Conservation (phyloP, 2,113 vertebrate genomes). For the Calypte anna region DNA sequence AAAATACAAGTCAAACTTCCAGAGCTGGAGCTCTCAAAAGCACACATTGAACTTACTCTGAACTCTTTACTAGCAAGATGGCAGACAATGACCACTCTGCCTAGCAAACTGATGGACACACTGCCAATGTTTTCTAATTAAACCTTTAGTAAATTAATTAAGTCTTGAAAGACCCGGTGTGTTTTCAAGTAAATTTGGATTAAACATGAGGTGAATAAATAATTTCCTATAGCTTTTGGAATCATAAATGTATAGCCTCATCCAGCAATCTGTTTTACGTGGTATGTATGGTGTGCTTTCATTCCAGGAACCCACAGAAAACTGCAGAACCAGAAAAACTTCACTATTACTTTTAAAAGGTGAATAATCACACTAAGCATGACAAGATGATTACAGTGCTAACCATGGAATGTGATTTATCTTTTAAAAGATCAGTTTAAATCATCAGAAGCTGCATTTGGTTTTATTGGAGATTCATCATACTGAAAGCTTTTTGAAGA, state of each 20-base stretch:
- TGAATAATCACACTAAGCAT: conserved; percentile 67
- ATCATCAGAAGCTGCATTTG: conserved; percentile 58
- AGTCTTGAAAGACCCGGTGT: conserved; percentile 4
- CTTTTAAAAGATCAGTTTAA: conserved; percentile 63
- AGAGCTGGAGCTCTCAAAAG: neutral
- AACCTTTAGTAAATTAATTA: neutral
- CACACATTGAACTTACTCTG: neutral
- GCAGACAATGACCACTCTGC: conserved; percentile 1
- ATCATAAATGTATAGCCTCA: neutral
- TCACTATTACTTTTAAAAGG: conserved; percentile 58
- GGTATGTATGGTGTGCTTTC: neutral
- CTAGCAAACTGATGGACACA: neutral
- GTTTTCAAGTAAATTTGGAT: neutral
- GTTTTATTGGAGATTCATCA: conserved; percentile 69
- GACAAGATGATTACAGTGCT: conserved; percentile 62
- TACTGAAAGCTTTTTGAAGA: conserved; percentile 68
- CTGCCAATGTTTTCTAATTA: conserved; percentile 1
- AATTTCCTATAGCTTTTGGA: neutral
- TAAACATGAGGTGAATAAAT: conserved; percentile 11
- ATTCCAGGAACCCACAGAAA: conserved; percentile 37
- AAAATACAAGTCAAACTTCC: neutral
- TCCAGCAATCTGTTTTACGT: neutral
- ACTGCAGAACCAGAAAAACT: conserved; percentile 52
- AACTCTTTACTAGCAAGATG: neutral
- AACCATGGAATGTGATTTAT: conserved; percentile 61